phyloP scores from a whole-genome alignment of 2,888 invertebrate genomes.

The Hermodice carunculata region DNA sequence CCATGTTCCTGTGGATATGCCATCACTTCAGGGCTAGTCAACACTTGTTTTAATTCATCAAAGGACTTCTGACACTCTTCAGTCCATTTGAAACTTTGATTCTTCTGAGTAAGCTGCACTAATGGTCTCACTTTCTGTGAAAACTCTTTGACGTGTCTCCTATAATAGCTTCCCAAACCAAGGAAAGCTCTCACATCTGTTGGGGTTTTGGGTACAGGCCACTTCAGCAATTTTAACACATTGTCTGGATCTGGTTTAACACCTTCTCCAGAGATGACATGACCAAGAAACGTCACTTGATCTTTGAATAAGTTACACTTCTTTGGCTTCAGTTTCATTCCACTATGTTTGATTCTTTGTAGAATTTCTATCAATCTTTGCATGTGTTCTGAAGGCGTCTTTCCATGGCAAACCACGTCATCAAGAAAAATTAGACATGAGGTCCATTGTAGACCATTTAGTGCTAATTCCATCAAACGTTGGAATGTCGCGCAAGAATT shows the following conservation, averaged over 20 bases:
- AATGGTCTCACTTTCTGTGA: slow-evolving; percentile 29
- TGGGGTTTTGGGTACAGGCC: slow-evolving; percentile 31
- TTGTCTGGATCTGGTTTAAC: slow-evolving; percentile 1
- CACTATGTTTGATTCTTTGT: slow-evolving; percentile 4
- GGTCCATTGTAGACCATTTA: slow-evolving; percentile 1
- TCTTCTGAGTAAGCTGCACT: slow-evolving; percentile 71
- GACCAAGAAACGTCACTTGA: slow-evolving; percentile 9
- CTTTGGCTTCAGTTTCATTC: slow-evolving; percentile 22
- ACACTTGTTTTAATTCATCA: slow-evolving; percentile 4
- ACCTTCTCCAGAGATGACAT: slow-evolving; percentile 1
- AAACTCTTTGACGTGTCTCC: slow-evolving; percentile 36
- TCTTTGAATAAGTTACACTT: slow-evolving; percentile 30
- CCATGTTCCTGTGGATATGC: slow-evolving; percentile 5
- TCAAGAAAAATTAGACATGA: slow-evolving; percentile 27
- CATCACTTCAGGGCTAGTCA: slow-evolving; percentile 27
- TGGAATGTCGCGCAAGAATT: slow-evolving; percentile 2
- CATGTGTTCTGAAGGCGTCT: slow-evolving; percentile 26
- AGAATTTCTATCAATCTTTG: slow-evolving; percentile 26
- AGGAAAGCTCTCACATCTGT: slow-evolving; percentile 38
- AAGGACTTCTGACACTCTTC: slow-evolving; percentile 18
- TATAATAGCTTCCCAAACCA: slow-evolving; percentile 41
- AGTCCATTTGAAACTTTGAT: slow-evolving; percentile 4
- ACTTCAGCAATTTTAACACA: slow-evolving; percentile 21
- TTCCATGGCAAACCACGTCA: slow-evolving; percentile 34
- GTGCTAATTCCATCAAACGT: slow-evolving; percentile 2